A percentile compares a stretch with the other conserved stretches of the same genome.
These are phyloP conservation scores for Electrophaes corylata DNA, from an alignment of 2,888 invertebrate genomes.

Conservation along the genomic window DNA sequence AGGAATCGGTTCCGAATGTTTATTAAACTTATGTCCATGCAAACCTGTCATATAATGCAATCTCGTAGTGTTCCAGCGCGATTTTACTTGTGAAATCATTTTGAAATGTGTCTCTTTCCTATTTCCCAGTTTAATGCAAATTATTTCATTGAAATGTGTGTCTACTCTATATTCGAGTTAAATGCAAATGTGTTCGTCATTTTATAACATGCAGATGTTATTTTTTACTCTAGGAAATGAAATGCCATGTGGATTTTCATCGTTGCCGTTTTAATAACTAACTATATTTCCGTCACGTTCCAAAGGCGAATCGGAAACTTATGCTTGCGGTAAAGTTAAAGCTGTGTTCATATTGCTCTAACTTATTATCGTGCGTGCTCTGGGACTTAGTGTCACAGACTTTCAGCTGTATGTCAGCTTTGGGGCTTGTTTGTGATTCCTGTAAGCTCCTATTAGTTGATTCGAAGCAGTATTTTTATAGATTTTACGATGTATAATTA, in stretches of 20 bases:
- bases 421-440: background rate
- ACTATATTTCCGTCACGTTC: slow-evolving; percentile 32
- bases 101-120: slow-evolving; percentile 7
- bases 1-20: background rate
- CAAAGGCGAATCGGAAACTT: slow-evolving; percentile 29
- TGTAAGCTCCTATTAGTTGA: background rate
- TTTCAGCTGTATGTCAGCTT: background rate
- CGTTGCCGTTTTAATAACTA: slow-evolving; percentile 16
- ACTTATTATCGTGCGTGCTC: background rate
- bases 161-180: background rate
- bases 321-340: slow-evolving; percentile 30
- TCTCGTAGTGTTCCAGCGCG: slow-evolving; percentile 30
- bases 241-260: slow-evolving; percentile 1
- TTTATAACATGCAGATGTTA: background rate
- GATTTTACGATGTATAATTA: background rate
- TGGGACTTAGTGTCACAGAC: background rate
- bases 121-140: no score
- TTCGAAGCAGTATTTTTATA: no score
- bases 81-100: slow-evolving; percentile 32
- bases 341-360: slow-evolving; percentile 14
- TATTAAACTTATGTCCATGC: slow-evolving; percentile 8
- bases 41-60: slow-evolving; percentile 31
- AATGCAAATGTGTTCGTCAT: no score
- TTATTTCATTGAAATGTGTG: no score
- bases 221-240: background rate